Conservation (phyloP, 2,888 invertebrate genomes). For the Eurytoma adleriae region DNA sequence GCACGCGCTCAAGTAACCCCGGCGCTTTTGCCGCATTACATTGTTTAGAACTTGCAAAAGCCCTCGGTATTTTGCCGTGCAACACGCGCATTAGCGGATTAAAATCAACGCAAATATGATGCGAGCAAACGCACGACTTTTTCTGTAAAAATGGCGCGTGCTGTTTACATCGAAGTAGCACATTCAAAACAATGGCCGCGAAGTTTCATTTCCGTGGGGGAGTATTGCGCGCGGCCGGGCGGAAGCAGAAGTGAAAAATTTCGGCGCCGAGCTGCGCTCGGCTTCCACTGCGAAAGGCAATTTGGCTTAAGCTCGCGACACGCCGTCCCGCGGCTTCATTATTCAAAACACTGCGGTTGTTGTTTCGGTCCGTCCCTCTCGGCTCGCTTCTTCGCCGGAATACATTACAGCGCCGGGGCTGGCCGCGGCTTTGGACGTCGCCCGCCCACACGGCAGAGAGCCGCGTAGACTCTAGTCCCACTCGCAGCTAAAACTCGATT, state of each 20-base stretch:
- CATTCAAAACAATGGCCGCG: background rate
- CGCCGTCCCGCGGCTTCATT: conserved; percentile 60
- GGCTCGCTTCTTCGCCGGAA: conserved; percentile 66
- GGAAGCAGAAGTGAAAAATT: no score
- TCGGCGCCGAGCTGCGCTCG: background rate
- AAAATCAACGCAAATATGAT: no score
- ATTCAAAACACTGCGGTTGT: conserved; percentile 66
- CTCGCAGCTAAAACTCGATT: background rate
- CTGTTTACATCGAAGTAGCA: no score
- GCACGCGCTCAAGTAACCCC: no score
- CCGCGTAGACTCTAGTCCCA: background rate
- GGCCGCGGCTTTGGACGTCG: background rate
- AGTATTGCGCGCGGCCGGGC: no score
- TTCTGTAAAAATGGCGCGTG: no score
- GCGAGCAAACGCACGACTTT: no score
- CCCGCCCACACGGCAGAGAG: background rate
- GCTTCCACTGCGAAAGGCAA: background rate
- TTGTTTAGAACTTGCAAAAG: no score
- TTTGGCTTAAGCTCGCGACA: background rate
- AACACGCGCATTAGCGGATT: no score
- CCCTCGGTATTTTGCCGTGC: no score
- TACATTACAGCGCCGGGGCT: conserved; percentile 60
- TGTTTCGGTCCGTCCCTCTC: conserved; percentile 60
- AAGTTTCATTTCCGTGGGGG: background rate
- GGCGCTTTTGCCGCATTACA: no score